These are phyloP conservation scores for Austrolebias charrua DNA, from an alignment of 2,797 vertebrate genomes.

Conservation along the genomic window DNA sequence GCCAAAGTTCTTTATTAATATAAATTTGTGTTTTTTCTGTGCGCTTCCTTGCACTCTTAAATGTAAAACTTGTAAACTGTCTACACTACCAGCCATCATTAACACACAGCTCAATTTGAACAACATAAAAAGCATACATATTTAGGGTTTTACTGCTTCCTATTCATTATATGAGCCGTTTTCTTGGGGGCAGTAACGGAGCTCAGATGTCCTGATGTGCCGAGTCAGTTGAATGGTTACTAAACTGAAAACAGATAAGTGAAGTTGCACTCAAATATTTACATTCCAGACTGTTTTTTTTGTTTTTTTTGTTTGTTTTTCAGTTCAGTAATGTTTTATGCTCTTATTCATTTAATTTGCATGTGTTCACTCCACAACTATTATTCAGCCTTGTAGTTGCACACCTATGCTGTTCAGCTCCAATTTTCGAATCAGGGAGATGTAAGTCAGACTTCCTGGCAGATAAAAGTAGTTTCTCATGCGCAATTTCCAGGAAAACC, in stretches of 20 bases:
- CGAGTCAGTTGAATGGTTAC: neutral
- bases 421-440: conserved; percentile 28
- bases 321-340: neutral
- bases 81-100: conserved; percentile 40
- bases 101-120: conserved; percentile 43
- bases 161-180: conserved; percentile 58
- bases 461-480: conserved; percentile 65
- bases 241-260: conserved; percentile 29
- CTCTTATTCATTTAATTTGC: conserved; percentile 1
- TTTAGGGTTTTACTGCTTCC: conserved; percentile 45
- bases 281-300: neutral
- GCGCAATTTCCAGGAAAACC: conserved; percentile 70
- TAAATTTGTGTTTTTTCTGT: no score
- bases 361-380: conserved; percentile 8
- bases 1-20: no score
- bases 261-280: conserved; percentile 24
- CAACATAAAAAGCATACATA: conserved; percentile 48
- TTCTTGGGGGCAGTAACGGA: conserved; percentile 38
- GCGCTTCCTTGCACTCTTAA: no score
- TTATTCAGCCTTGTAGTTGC: conserved; percentile 1
- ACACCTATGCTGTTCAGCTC: conserved; percentile 21
- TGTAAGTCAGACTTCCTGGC: conserved; percentile 49
- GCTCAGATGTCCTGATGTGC: conserved; percentile 40
- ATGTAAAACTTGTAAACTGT: conserved; percentile 26
- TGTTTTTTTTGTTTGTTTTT: neutral